These are phyloP conservation scores for Syrphus vitripennis DNA, from an alignment of 2,888 invertebrate genomes.

Conservation along the genomic window DNA sequence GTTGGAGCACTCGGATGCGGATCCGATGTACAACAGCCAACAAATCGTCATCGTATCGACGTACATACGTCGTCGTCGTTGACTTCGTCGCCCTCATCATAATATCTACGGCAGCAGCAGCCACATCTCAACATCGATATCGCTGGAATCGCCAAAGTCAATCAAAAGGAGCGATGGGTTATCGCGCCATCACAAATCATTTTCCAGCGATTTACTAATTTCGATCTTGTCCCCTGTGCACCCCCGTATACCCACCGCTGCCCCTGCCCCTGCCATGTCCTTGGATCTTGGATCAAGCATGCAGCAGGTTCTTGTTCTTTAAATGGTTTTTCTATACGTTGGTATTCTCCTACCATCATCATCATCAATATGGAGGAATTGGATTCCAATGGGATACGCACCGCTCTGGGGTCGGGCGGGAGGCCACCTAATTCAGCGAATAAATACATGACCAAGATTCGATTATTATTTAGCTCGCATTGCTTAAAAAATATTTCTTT, in stretches of 20 bases:
- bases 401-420: constrained; percentile 14
- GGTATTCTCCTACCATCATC: neutral
- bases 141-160: constrained; percentile 61
- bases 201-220: constrained; percentile 71
- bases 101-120: constrained; percentile 65
- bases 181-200: constrained; percentile 72
- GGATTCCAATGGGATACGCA: constrained; percentile 68
- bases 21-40: constrained; percentile 69
- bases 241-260: neutral
- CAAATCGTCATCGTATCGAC: constrained; percentile 62
- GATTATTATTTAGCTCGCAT: constrained; percentile 65
- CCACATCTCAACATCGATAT: constrained; percentile 65
- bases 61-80: constrained; percentile 11
- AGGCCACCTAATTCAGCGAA: constrained; percentile 67
- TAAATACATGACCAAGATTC: constrained; percentile 68
- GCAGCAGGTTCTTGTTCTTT: constrained; percentile 58
- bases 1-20: constrained; percentile 47
- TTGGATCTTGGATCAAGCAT: neutral
- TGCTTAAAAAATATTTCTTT: constrained; percentile 34
- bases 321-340: constrained; percentile 41
- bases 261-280: neutral
- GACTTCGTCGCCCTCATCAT: constrained; percentile 29
- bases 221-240: constrained; percentile 22
- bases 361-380: constrained; percentile 30
- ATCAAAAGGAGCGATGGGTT: constrained; percentile 71